Conservation (phyloP, 1,140 invertebrate genomes). For the Lordiphosa clarofinis region DNA sequence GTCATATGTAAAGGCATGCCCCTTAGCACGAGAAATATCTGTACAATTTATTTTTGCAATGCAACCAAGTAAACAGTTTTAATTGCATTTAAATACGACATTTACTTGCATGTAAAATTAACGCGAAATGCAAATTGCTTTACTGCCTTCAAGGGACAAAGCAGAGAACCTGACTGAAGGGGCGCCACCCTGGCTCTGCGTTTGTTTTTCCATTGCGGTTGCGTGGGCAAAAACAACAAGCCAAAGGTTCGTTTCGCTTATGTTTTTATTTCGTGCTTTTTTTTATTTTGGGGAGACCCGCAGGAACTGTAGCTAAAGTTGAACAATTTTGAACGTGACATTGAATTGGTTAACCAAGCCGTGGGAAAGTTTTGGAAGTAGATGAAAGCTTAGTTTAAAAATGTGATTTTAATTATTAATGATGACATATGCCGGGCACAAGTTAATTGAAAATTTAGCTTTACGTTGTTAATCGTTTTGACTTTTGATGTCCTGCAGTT, state of each 20-base stretch:
- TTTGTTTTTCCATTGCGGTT: constrained; percentile 57
- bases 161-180: constrained; percentile 14
- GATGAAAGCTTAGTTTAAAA: constrained; percentile 6
- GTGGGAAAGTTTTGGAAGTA: constrained; percentile 19
- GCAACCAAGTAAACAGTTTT: constrained; percentile 76
- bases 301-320: constrained; percentile 26
- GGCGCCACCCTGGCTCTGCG: constrained; percentile 2
- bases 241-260: constrained; percentile 19
- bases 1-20: constrained; percentile 43
- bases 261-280: too few species aligned
- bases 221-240: constrained; percentile 45
- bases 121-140: constrained; percentile 73
- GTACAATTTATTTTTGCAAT: constrained; percentile 25
- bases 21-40: not conserved
- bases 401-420: too few species aligned
- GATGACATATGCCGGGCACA: too few species aligned
- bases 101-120: constrained; percentile 79
- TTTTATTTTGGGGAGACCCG: constrained; percentile 14
- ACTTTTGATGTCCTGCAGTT: constrained; percentile 15
- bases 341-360: constrained; percentile 29
- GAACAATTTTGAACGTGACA: constrained; percentile 24
- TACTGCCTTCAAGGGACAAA: constrained; percentile 32
- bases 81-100: constrained; percentile 79
- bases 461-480: not conserved
- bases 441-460: constrained; percentile 34